Evolutionary conservation across 2,888 invertebrate genomes (phyloP), one percentile per base, ranked within the genome.

Genomic region (Encarsia formosa): DNA sequence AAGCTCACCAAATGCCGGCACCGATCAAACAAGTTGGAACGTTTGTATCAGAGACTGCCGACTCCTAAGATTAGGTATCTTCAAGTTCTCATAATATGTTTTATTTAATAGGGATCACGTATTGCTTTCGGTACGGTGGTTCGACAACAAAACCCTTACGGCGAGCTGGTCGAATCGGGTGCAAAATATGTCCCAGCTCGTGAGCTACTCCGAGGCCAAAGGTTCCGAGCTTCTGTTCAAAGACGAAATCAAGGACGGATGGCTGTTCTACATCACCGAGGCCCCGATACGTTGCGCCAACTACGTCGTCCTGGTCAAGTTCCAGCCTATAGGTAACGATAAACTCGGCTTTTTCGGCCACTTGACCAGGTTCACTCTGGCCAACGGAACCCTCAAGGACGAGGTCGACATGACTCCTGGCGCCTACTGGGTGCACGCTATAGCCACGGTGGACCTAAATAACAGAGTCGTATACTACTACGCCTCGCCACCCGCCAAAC

Each of bases 161-260:
- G 85, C 87, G 1, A 80, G 87, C 5, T 93, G 92, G 87, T 77
- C 91, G 50, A 94, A 94, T 71, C 80, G 96, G 47, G 80, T 88
- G 20, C 96, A 96, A 73, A 94, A 85, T 68, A 65, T 81, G 46
- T 79, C 83, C 32, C 74, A 81, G 20, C 65, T 85, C 37, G 77
- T 82, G 13, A 74, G 83, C 23, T 88, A 87, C 66, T 73, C 79
- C 49, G 58, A 76, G 9, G 62, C 41, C 9, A 65, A 66, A 16
- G 50, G 48, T 18, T 39, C 43, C 4, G 59, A 49, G 15, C 52
- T 73, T 65, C 64, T 76, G 65, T 76, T 68, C 59, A 78, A 66
- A 56, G 73, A 83, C n/a, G 69, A 70, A 1, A 85, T 87, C 65
- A 73, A 78, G 0, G 75, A 79, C 0, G 90, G 90, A 2, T 90